Evolutionary conservation across 2,888 invertebrate species (phyloP), one percentile per base, ranked within the genome.

Genomic region (Hyalella azteca): DNA sequence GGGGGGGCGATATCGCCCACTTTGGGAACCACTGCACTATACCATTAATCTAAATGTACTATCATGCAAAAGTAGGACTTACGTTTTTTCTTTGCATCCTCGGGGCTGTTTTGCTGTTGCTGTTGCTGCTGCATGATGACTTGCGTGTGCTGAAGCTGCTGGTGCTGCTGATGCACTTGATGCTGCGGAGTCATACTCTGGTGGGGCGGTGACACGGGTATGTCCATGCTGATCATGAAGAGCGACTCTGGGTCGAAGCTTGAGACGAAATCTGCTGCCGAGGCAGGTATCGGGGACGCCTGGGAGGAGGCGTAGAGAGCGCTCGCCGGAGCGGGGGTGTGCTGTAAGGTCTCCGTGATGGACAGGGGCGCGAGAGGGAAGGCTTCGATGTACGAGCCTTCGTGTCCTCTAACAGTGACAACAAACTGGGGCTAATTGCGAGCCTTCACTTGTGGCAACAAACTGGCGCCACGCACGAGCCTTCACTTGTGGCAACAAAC

Each of bases 161-260:
- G 75, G 26, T 75, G 75, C 45, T 75, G 75, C 45, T 75, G 75
- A 1, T 3, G 22, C 32, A 75, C 45, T 45, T 75, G 75, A n/a
- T 75, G 75, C 75, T 75, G 75, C 79, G 75, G 75, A 45, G 40
- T 26, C 40, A 45, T 75, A 26, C 26, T 73, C 78, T 81, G 81
- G 77, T 83, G 83, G n/a, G 81, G 79, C 49, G 81, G 81, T 7
- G 83, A 79, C 79, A 73, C 77, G 49, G 83, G 81, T 26, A 83
- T 81, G 59, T 83, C 83, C 83, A 83, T 83, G 79, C 81, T 83
- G 79, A 83, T 83, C 83, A 83, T 83, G 79, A 81, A 81, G 79
- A 83, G 78, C 22, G 79, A 60, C 54, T 81, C 82, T 77, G 80
- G 79, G 45, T 79, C 79, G 66, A 82, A 78, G 54, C 36, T 80